These are phyloP conservation scores for Salpingus planirostris DNA, from an alignment of 2,888 invertebrate genomes.

Conservation along the genomic window DNA sequence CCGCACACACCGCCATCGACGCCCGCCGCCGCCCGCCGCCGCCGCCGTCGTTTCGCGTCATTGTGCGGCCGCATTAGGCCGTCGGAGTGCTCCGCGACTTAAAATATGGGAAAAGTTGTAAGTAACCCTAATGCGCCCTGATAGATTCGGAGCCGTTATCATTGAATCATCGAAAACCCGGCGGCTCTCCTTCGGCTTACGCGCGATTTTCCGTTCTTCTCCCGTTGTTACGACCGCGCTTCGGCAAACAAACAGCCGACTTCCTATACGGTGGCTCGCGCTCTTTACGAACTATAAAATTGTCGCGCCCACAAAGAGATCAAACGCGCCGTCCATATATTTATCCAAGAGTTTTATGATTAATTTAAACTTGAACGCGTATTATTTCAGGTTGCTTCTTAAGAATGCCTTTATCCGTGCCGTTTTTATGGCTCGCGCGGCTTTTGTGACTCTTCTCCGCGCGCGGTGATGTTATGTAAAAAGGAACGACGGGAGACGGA, in stretches of 20 bases:
- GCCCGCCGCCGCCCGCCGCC: neutral
- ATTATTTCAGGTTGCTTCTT: constrained; percentile 37
- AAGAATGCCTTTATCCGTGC: constrained; percentile 23
- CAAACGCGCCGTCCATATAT: constrained; percentile 35
- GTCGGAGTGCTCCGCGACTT: constrained; percentile 29
- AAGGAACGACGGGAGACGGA: too few relatives aligned
- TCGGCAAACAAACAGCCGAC: constrained; percentile 21
- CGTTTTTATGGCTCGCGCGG: constrained; percentile 24
- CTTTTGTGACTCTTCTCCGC: constrained; percentile 19
- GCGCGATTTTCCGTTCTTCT: too few relatives aligned
- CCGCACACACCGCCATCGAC: neutral
- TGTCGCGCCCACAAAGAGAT: constrained; percentile 34
- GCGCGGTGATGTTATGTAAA: constrained; percentile 23
- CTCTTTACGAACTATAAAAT: constrained; percentile 30
- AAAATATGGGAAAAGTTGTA: constrained; percentile 39
- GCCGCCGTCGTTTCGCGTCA: constrained; percentile 6
- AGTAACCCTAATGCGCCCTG: constrained; percentile 36
- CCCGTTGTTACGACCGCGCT: too few relatives aligned
- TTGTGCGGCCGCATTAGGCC: constrained; percentile 26
- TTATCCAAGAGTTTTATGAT: constrained; percentile 37
- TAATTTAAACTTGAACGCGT: constrained; percentile 30
- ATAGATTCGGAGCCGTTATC: constrained; percentile 35
- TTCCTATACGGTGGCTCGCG: constrained; percentile 17
- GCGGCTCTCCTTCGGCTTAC: too few relatives aligned
- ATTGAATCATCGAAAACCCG: constrained; percentile 26